Evolutionary conservation across 92 coral and sea anemone genomes (phyloP).

Genomic region (Heliopora coerulea): DNA sequence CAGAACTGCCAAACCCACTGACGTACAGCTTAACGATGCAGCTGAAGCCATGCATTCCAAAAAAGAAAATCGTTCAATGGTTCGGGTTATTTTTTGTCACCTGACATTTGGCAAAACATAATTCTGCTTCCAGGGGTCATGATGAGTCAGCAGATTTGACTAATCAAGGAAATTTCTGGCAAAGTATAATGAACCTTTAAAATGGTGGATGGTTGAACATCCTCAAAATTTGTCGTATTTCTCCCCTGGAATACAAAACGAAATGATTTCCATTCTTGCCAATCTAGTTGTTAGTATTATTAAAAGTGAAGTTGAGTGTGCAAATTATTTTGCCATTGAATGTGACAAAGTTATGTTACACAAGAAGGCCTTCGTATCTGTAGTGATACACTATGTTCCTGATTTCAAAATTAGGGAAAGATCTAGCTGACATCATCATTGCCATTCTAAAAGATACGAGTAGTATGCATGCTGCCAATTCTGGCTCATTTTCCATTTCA

Average conservation of each 20-base stretch:
- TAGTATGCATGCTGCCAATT: no score
- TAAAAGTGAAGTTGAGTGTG: conserved; percentile 16
- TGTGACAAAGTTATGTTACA: conserved; percentile 47
- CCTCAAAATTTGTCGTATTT: conserved; percentile 41
- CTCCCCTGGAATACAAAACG: conserved; percentile 39
- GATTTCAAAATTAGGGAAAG: conserved; percentile 7
- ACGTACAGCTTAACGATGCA: conserved; percentile 12
- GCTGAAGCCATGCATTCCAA: not conserved
- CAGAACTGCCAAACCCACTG: not conserved
- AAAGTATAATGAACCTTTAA: conserved; percentile 21
- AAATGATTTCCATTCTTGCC: conserved; percentile 4
- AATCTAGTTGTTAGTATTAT: no score
- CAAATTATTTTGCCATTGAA: conserved; percentile 42
- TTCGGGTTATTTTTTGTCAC: conserved; percentile 36
- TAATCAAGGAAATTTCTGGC: conserved; percentile 44
- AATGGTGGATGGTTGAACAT: conserved; percentile 35
- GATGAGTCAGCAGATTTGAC: conserved; percentile 30
- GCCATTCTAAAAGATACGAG: conserved; percentile 4
- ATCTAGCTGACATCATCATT: conserved; percentile 17
- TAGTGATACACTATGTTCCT: conserved; percentile 28
- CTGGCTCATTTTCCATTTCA: no score
- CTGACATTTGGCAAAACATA: conserved; percentile 47
- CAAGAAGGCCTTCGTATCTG: conserved; percentile 38
- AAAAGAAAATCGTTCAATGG: conserved; percentile 43
- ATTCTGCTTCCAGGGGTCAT: conserved; percentile 44